These are phyloP conservation scores for Alligator sinensis DNA, from an alignment of 2,113 vertebrate genomes.

Conservation along the genomic window DNA sequence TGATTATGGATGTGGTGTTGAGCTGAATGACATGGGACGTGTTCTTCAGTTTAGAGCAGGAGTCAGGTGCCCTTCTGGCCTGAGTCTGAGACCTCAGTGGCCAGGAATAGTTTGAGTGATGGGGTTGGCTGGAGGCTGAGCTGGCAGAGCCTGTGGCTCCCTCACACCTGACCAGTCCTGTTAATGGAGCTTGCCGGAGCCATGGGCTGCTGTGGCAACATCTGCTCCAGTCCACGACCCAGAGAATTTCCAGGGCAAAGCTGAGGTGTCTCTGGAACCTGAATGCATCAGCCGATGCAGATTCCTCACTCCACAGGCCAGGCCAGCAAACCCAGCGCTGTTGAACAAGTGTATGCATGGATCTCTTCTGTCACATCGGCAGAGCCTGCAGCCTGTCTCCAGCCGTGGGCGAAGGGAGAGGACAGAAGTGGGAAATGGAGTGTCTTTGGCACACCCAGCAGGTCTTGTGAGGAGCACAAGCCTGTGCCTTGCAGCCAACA, in stretches of 20 bases:
- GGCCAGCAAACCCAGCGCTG: neutral
- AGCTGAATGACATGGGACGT: neutral
- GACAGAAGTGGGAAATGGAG: too few relatives aligned
- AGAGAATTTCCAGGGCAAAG: too few relatives aligned
- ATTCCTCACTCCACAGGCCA: neutral
- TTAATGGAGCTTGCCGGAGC: neutral
- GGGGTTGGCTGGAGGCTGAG: neutral
- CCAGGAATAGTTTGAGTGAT: neutral
- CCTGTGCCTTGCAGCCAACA: neutral
- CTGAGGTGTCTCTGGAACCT: neutral
- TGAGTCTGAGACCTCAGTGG: neutral
- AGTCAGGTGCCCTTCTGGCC: neutral
- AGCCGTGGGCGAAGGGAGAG: neutral
- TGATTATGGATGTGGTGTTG: neutral
- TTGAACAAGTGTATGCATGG: neutral
- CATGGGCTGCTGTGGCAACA: neutral
- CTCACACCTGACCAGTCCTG: neutral
- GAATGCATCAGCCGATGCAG: neutral
- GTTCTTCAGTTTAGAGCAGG: neutral
- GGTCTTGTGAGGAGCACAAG: neutral
- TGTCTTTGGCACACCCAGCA: neutral
- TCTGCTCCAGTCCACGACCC: neutral
- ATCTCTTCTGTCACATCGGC: neutral
- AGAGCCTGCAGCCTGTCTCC: neutral
- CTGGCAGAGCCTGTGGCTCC: neutral